Base-by-base conservation (phyloP, 2,113 vertebrate genomes). In the Rattus norvegicus region DNA sequence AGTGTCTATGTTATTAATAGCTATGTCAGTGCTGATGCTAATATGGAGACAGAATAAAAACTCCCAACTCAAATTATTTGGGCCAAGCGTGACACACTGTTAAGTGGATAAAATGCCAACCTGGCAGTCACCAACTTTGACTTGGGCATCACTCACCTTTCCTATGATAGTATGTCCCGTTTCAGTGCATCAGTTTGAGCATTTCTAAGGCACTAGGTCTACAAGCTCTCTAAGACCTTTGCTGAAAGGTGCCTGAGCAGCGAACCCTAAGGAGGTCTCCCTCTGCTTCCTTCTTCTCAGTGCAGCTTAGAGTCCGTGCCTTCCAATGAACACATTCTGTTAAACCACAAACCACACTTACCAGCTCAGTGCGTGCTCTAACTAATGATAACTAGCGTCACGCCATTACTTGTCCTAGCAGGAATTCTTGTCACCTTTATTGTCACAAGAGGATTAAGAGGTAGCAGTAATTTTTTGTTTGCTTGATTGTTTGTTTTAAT, bases 1-100 rank as follows among this genome's bases (percentile, higher is more conserved):
- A 97, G 95, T 97, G 70, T 97, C 97, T 96, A 91, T 97, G 97
- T 98, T 98, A 98, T 98, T 98, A 98, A 98, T 97, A 98, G 97
- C 93, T 96, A 1, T 94, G 96, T 97, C 98, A 98, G 84, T 98
- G 97, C 94, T 92, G 92, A 59, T 92, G 88, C 75, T 97, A 97
- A 93, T 91, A 95, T 81, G 76, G 95, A 98, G 97, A 98, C 93
- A 97, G 95, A 98, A 97, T 92, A 97, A 75, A 86, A 97, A 75
- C 0, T 0, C 0, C 80, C 96, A 96, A 93, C 97, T 98, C 98
- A 96, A 97, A 95, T 97, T 96, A 80, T 97, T 97, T 91, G 90
- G 97, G 84, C 49, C 65, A 75, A 96, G 83, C 75, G 73, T 93
- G 67, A 96, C 95, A 94, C 54, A 63, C 36, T 85, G 30, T 69